Conservation (phyloP, 1,140 invertebrate genomes). For the Saccostrea echinata region DNA sequence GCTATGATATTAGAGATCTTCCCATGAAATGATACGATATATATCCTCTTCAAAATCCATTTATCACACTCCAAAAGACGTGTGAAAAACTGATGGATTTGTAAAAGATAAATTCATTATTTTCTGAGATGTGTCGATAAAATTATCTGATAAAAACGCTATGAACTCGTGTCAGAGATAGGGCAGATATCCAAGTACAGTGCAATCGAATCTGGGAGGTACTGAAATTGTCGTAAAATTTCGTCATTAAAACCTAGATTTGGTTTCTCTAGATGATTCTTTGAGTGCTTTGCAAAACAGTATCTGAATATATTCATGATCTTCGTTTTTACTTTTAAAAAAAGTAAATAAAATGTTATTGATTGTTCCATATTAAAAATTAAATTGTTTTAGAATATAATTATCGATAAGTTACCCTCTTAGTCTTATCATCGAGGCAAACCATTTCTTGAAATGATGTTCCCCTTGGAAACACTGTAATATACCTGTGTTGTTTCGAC, state of each 20-base stretch:
- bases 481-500: too few relatives aligned
- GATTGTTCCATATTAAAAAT: too few relatives aligned
- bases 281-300: too few relatives aligned
- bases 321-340: too few relatives aligned
- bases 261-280: too few relatives aligned
- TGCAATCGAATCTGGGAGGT: not conserved
- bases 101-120: conserved; percentile 16
- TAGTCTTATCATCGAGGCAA: too few relatives aligned
- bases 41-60: conserved; percentile 13
- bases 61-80: conserved; percentile 7
- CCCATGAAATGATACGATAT: conserved; percentile 5
- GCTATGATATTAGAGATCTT: not conserved
- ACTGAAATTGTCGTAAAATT: not conserved
- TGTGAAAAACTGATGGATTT: conserved; percentile 8
- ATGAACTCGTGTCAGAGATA: not conserved
- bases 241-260: not conserved
- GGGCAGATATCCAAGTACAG: not conserved
- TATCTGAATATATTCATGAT: too few relatives aligned
- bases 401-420: too few relatives aligned
- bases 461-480: too few relatives aligned
- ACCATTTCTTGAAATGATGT: too few relatives aligned
- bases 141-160: conserved; percentile 7
- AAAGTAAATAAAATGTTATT: too few relatives aligned
- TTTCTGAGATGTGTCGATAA: not conserved
- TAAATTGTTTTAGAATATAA: too few relatives aligned